A percentile compares a stretch with the other conserved stretches of the same genome.
Conservation (phyloP, 2,888 invertebrate genomes). For the Adela reaumurella region DNA sequence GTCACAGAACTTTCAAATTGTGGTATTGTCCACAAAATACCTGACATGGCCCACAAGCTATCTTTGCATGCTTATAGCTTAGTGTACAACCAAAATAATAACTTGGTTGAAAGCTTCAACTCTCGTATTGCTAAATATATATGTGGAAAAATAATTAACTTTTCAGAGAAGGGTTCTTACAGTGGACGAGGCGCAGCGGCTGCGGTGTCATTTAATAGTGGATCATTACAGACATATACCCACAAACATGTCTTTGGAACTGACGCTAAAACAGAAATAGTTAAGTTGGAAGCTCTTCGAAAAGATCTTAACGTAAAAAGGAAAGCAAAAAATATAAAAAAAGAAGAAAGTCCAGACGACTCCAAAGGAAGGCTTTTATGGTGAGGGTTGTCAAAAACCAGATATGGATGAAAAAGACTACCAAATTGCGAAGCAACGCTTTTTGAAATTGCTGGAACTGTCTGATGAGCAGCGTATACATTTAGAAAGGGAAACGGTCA, state of each 20-base stretch:
- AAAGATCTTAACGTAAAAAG: no score
- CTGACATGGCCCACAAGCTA: no score
- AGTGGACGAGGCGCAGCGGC: no score
- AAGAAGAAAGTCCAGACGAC: no score
- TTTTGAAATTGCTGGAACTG: slow-evolving; percentile 3
- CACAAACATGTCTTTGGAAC: no score
- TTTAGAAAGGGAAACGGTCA: slow-evolving; percentile 4
- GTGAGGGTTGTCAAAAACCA: slow-evolving; percentile 4
- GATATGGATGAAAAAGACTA: slow-evolving; percentile 4
- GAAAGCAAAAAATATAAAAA: no score
- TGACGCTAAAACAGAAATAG: no score
- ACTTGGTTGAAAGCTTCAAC: slow-evolving; percentile 2
- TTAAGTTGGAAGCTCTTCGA: no score
- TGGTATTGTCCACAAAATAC: no score
- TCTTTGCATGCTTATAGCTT: background rate
- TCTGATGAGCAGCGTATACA: slow-evolving; percentile 1
- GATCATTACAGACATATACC: no score
- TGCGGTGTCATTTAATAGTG: no score
- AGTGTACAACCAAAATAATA: background rate
- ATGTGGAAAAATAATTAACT: slow-evolving; percentile 3
- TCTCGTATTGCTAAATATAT: slow-evolving; percentile 1
- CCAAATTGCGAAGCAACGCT: slow-evolving; percentile 2
- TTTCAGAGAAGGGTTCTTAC: background rate
- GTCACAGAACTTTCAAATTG: no score
- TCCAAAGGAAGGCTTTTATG: background rate